phyloP scores from a whole-genome alignment of 2,797 vertebrate species.

The Enoplosus armatus region DNA sequence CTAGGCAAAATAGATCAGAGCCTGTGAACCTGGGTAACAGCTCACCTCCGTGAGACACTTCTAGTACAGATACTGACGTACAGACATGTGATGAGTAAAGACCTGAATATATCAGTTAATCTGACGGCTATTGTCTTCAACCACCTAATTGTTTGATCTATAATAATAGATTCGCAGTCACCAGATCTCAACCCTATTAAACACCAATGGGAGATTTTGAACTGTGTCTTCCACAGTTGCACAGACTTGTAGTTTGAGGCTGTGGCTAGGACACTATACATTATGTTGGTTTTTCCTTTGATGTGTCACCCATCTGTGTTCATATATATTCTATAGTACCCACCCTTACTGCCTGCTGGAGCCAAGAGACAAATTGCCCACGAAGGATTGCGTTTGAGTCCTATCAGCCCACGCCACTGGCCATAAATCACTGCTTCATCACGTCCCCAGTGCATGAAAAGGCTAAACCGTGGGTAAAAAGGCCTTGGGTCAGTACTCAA shows the following conservation, averaged over 20 bases:
- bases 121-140: not conserved
- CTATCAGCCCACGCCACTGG: not conserved
- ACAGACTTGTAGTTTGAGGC: not conserved
- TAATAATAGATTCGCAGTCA: no score
- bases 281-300: not conserved
- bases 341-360: not conserved
- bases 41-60: conserved; percentile 20
- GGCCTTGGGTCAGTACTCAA: conserved; percentile 31
- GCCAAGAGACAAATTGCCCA: conserved; percentile 19
- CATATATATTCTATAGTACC: not conserved
- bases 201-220: not conserved
- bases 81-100: not conserved
- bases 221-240: not conserved
- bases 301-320: not conserved
- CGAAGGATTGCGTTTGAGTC: conserved; percentile 28
- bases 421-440: conserved; percentile 19
- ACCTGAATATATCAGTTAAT: not conserved
- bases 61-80: not conserved
- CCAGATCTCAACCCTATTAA: not conserved
- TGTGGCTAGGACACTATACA: not conserved
- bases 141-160: not conserved
- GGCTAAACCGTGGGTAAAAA: conserved; percentile 22
- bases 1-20: conserved; percentile 61
- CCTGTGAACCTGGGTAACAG: conserved; percentile 41
- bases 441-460: conserved; percentile 22